Evolutionary conservation across 1,140 invertebrate genomes (phyloP), one percentile per base, ranked within the genome.

Genomic region (Brachionus koreanus): DNA sequence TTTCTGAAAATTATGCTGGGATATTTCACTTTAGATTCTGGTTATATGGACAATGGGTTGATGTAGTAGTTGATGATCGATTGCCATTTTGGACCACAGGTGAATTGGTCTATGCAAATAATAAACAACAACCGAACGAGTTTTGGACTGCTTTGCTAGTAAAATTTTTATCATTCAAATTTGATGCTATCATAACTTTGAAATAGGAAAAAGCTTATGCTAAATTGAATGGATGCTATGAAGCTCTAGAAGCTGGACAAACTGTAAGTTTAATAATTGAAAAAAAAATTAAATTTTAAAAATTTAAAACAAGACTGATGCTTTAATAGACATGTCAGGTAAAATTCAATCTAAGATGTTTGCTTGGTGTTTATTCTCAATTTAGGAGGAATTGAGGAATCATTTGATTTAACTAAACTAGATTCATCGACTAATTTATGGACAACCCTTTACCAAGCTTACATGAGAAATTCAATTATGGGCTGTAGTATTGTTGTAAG

Each of bases 401-500:
- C 98, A 13, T 97, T 95, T 85, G 92, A 91, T 77, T 95, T 99
- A 84, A 90, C 99, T 85, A 85, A 94, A 49, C 23, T 85, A 63
- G 35, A 72, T 19, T 29, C 37, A 16, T 13, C 12, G 13, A 12
- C 29, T 2, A 13, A 43, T 39, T 69, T 82, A 67, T 82, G 57
- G 57, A 69, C 57, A 2, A 65, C 67, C 4, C 16, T 82, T 16
- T 72, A 49, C 13, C 97, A 98, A 89, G 96, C 95, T 0, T 93
- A 92, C 85, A 94, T 98, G 86, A 91, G 97, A 83, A 93, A 92
- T 85, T 98, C 97, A 0, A 91, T 99, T 37, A 95, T 98, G 93
- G 96, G 95, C 1, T 99, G 97, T 88, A 97, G 95, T 2, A 94
- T 99, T 85, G 95, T 98, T 91, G 79, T 82, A 43, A 67, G 5